A percentile compares a stretch with the other conserved stretches of the same genome.
phyloP scores from a whole-genome alignment of 2,797 vertebrate genomes.

The Carduelis carduelis region DNA sequence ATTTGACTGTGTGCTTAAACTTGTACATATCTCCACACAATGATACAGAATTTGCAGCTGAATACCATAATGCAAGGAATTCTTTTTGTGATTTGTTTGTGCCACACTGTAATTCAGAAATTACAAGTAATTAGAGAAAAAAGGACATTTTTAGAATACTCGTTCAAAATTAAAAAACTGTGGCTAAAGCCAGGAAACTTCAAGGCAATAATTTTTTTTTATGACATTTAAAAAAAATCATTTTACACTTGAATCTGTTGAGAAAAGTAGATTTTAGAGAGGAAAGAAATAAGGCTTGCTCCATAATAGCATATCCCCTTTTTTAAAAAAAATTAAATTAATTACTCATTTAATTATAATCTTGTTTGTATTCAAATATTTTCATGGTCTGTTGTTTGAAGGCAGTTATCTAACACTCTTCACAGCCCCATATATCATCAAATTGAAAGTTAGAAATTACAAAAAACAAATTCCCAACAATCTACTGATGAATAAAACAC shows the following conservation, averaged over 20 bases:
- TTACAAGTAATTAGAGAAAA: not conserved
- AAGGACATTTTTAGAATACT: not conserved
- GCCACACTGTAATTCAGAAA: not conserved
- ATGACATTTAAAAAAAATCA: rapidly evolving
- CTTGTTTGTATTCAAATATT: not conserved
- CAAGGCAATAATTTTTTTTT: not conserved
- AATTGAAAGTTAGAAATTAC: not conserved
- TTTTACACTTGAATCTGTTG: not conserved
- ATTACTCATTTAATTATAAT: not conserved
- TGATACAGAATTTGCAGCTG: not conserved
- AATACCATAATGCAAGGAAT: not conserved
- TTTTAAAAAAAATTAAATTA: not conserved
- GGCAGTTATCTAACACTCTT: not conserved
- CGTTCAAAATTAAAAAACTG: not conserved
- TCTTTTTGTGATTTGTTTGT: not conserved
- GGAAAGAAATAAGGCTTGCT: not conserved
- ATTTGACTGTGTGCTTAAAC: not conserved
- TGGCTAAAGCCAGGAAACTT: not conserved
- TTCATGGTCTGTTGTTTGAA: not conserved
- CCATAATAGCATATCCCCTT: not conserved
- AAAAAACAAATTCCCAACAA: not conserved
- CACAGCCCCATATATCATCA: not conserved
- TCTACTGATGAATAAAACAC: not conserved
- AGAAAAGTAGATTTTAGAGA: not conserved
- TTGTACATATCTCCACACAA: not conserved